phyloP scores from a whole-genome alignment of 1,140 invertebrate genomes.

The Grapholita molesta region DNA sequence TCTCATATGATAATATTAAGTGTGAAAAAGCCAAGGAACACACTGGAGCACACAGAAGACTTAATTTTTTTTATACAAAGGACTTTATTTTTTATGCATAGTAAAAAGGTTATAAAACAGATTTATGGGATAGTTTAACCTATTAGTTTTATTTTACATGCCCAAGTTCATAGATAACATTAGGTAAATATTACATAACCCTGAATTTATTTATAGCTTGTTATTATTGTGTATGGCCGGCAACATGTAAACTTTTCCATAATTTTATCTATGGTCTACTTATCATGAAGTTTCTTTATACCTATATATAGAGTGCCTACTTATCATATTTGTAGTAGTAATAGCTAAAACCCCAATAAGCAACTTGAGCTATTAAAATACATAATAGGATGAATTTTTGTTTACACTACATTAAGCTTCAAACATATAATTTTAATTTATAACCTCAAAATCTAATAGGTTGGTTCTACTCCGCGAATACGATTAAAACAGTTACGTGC shows the following conservation, averaged over 20 bases:
- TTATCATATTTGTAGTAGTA: not conserved
- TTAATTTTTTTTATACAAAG: no score
- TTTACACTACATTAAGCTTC: not conserved
- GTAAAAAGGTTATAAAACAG: no score
- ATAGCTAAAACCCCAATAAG: not conserved
- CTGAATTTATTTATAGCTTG: not conserved
- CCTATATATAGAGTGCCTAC: not conserved
- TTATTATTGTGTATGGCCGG: not conserved
- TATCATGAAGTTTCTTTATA: not conserved
- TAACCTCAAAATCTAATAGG: slow-evolving; percentile 6
- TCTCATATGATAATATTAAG: no score
- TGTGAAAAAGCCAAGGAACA: no score
- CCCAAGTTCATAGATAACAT: not conserved
- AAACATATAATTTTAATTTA: not conserved
- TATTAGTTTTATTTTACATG: not conserved
- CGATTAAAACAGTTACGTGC: not conserved
- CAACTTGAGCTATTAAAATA: not conserved
- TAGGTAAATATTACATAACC: slow-evolving; percentile 1
- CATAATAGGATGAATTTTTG: not conserved
- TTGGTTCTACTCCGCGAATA: not conserved
- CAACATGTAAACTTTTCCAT: slow-evolving; percentile 3
- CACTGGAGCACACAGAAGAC: no score
- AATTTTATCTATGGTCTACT: not conserved
- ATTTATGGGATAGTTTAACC: no score
- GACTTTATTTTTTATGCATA: no score